phyloP scores from a whole-genome alignment of 2,888 invertebrate genomes.

The Eupsilia transversa region DNA sequence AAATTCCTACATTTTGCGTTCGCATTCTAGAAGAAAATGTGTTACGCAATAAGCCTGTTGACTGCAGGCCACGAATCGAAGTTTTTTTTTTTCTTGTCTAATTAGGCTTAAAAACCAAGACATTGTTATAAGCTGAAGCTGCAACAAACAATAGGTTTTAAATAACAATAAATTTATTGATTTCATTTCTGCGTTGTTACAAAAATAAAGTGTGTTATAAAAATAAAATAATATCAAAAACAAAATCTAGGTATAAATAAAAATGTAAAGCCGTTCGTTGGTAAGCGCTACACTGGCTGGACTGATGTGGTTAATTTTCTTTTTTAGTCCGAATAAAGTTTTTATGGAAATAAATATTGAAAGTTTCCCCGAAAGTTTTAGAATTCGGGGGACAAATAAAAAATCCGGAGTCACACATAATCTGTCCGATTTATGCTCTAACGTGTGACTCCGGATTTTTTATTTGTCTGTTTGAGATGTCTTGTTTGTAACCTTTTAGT shows the following conservation, averaged over 20 bases:
- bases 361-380: too few relatives aligned
- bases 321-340: background rate
- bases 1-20: too few relatives aligned
- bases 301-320: background rate
- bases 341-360: too few relatives aligned
- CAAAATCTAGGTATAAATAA: background rate
- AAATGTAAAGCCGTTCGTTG: background rate
- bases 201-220: background rate
- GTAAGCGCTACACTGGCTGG: background rate
- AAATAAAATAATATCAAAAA: background rate
- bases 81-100: too few relatives aligned
- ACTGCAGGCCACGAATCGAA: background rate
- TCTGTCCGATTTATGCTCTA: too few relatives aligned
- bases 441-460: too few relatives aligned
- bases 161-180: background rate
- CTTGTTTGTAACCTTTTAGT: too few relatives aligned
- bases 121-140: background rate
- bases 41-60: background rate
- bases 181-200: constrained; percentile 1
- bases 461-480: too few relatives aligned
- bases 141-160: background rate
- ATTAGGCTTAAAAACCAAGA: background rate
- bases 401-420: too few relatives aligned
- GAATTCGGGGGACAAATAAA: too few relatives aligned
- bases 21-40: background rate